Evolutionary conservation across 2,113 vertebrate genomes (phyloP).

Genomic region (Seriola quinqueradiata): DNA sequence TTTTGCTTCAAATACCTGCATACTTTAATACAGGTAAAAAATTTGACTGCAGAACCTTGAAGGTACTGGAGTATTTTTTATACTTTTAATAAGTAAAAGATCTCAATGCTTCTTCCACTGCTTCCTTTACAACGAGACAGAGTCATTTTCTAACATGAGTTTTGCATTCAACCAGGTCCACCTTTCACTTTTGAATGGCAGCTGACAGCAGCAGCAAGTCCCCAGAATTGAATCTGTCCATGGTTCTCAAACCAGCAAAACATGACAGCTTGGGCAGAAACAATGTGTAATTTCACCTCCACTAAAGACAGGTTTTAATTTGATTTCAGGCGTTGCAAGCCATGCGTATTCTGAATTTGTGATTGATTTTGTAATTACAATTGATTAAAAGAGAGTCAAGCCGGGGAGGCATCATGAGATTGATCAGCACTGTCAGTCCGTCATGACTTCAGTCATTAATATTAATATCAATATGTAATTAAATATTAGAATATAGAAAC

Average conservation of each 20-base stretch:
- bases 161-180: background rate
- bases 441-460: conserved; percentile 11
- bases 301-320: background rate
- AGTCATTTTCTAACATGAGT: background rate
- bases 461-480: conserved; percentile 23
- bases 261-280: background rate
- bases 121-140: background rate
- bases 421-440: conserved; percentile 6
- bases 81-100: no score
- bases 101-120: background rate
- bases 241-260: background rate
- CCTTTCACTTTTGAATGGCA: background rate
- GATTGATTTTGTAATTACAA: background rate
- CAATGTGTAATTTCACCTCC: conserved; percentile 3
- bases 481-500: background rate
- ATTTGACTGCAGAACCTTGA: no score
- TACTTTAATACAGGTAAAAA: no score
- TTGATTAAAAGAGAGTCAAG: background rate
- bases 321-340: background rate
- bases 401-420: background rate
- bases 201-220: background rate
- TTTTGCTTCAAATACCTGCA: no score
- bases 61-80: no score
- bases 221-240: background rate
- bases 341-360: background rate